These are phyloP conservation scores for Aleadryas rufinucha DNA, from an alignment of 2,113 vertebrate species.

Conservation along the genomic window DNA sequence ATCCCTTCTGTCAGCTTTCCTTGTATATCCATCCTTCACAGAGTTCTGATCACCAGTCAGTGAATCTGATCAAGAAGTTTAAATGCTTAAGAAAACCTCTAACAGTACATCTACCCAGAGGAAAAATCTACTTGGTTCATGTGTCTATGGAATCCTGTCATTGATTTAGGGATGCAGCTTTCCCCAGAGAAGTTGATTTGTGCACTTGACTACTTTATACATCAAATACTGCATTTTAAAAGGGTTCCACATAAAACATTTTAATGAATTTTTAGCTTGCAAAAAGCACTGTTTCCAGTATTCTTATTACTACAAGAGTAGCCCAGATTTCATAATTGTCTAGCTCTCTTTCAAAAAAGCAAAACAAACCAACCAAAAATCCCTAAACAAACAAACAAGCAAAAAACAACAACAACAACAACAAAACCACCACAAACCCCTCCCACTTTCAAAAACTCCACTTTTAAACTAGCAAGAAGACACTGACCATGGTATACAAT, in stretches of 20 bases:
- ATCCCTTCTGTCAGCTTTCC: background rate
- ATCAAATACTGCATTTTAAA: background rate
- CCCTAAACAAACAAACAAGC: background rate
- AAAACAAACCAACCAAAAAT: background rate
- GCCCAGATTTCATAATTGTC: background rate
- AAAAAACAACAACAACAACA: background rate
- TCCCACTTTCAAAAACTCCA: background rate
- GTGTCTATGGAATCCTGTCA: background rate
- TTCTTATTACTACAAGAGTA: background rate
- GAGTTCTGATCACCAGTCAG: background rate
- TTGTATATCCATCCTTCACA: background rate
- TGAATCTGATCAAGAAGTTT: background rate
- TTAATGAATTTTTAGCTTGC: background rate
- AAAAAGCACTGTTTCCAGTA: background rate
- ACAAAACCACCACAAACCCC: background rate
- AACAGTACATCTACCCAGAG: background rate
- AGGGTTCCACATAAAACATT: background rate
- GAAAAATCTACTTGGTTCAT: background rate
- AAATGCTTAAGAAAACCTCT: background rate
- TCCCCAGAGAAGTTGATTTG: background rate
- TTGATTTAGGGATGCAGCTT: background rate
- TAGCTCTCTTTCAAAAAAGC: background rate
- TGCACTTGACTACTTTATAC: background rate
- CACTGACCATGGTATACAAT: rapidly evolving
- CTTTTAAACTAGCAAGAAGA: background rate